Evolutionary conservation across 2,113 vertebrate genomes (phyloP), one percentile per base, ranked within the genome.

Genomic region (Tragulus kanchil): DNA sequence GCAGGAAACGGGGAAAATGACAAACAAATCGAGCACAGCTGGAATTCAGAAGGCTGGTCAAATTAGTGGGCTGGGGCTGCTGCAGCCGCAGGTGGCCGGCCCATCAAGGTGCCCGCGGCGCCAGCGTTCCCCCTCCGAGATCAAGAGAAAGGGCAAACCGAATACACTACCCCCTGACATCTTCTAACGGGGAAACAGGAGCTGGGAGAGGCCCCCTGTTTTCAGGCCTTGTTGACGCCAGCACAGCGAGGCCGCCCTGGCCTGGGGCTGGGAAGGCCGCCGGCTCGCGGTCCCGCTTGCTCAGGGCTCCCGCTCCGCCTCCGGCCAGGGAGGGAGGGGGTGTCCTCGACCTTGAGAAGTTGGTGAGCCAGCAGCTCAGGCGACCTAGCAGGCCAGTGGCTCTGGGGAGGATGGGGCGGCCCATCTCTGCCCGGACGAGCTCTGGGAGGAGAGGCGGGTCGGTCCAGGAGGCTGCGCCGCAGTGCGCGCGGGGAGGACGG

Each of bases 1-100:
- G 73, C 14, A 97, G 94, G 92, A 98, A 98, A 98, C 89, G 96
- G 95, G 93, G 25, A 52, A 98, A 98, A 98, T 97, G 94, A 98
- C 97, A 95, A 98, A 98, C 98, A 99, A 98, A 98, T 98, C 98
- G 94, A 97, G 91, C 89, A 21, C 98, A 98, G 98, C 98, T 99
- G 99, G 98, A 93, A 98, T 98, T 98, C 98, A 98, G 98, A 98
- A 98, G 93, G 94, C 96, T 96, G 98, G 98, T 99, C 98, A 98
- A 98, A 99, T 97, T 95, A 89, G 95, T 11, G 45, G 10, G 85
- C 95, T 45, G 67, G 69, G 45, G n/a, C 92, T 88, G 96, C 96
- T 77, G 45, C 95, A 94, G 97, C 89, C 84, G 90, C 96, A 73
- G 97, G 95, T 97, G 98, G 93, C 89, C 97, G 97, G 97, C 97